Evolutionary conservation across 2,797 vertebrate genomes (phyloP).

Genomic region (Cuniculus paca): DNA sequence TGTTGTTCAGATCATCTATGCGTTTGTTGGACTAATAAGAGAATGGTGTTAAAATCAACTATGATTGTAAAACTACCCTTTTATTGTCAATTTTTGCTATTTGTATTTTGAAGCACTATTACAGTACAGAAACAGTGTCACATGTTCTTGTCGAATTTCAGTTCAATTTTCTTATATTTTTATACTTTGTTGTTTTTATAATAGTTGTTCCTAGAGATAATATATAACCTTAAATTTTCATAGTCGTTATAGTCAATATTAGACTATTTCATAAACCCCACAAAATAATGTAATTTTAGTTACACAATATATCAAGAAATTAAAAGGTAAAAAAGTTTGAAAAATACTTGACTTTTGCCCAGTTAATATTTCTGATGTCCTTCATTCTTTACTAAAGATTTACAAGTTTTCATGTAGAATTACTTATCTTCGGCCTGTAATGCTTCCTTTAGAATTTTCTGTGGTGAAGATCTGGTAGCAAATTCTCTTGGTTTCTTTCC

Average conservation of each 20-base stretch:
- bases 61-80: background rate
- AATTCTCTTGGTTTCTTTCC: conserved; percentile 26
- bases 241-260: conserved; percentile 2
- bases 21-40: background rate
- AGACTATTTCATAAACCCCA: background rate
- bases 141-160: background rate
- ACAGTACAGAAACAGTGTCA: background rate
- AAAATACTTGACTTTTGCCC: background rate
- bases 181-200: conserved; percentile 31
- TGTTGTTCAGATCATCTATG: background rate
- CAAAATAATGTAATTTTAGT: background rate
- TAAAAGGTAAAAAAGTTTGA: conserved; percentile 17
- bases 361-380: conserved; percentile 40
- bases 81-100: background rate
- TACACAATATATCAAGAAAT: conserved; percentile 19
- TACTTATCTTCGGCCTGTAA: conserved; percentile 34
- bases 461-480: background rate
- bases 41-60: conserved; percentile 12
- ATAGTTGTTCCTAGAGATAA: background rate
- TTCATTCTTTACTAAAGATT: conserved; percentile 34
- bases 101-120: conserved; percentile 1
- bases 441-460: background rate
- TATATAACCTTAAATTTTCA: conserved; percentile 29
- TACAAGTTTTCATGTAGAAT: conserved; percentile 36
- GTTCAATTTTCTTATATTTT: conserved; percentile 24